Conservation (phyloP, 2,797 vertebrate species). For the Trematomus bernacchii region DNA sequence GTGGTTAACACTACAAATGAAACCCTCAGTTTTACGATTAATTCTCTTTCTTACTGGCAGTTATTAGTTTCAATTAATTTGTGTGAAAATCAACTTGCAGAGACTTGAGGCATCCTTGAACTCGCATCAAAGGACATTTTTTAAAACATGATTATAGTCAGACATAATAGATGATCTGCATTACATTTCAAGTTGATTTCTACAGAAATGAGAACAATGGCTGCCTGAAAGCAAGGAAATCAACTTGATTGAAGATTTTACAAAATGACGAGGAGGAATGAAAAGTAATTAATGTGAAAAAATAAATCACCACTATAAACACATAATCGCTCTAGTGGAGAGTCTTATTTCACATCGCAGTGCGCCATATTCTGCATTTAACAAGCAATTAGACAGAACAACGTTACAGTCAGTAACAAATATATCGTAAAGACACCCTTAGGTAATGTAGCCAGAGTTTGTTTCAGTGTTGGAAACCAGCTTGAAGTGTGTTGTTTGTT, state of each 20-base stretch:
- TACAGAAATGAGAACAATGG: background rate
- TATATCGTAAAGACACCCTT: background rate
- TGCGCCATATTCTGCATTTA: conserved; percentile 1
- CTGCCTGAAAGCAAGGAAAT: background rate
- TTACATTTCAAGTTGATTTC: background rate
- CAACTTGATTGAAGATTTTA: background rate
- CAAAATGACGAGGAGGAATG: background rate
- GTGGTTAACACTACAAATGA: background rate
- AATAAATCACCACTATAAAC: background rate
- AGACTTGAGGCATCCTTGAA: conserved; percentile 1
- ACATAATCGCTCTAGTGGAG: background rate
- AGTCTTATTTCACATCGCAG: background rate
- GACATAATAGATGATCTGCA: background rate
- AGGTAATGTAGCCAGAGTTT: conserved; percentile 9
- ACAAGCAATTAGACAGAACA: conserved; percentile 9
- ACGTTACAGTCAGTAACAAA: background rate
- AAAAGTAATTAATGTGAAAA: background rate
- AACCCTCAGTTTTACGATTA: background rate
- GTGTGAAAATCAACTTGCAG: background rate
- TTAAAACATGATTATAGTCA: background rate
- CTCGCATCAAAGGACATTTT: background rate
- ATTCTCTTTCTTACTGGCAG: background rate
- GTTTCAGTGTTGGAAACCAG: background rate
- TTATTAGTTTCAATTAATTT: background rate
- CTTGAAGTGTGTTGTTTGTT: background rate